phyloP scores from a whole-genome alignment of 2,113 vertebrate species.

The Miniopterus natalensis region DNA sequence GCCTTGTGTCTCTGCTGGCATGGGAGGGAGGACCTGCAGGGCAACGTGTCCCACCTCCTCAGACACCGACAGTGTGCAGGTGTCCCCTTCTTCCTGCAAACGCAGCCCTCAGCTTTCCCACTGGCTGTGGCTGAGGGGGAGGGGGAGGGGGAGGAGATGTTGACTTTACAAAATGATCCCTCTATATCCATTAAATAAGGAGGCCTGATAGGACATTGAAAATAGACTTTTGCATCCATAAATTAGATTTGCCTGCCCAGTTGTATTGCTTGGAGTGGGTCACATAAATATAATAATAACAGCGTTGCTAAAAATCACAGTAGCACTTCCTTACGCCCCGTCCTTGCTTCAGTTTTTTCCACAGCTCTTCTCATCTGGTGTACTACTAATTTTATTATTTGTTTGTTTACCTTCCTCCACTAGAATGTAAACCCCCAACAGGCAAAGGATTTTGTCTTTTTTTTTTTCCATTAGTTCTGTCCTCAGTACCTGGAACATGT shows the following conservation, averaged over 20 bases:
- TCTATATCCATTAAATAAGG: neutral
- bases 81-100: neutral
- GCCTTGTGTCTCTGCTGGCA: neutral
- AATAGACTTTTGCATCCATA: neutral
- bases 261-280: neutral
- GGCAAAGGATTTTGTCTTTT: neutral
- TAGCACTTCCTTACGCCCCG: neutral
- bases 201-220: neutral
- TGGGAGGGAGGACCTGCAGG: too few relatives aligned
- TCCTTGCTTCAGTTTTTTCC: neutral
- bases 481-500: neutral
- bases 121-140: neutral
- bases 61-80: neutral
- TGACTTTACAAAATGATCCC: neutral
- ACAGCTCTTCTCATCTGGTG: neutral
- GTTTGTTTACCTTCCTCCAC: neutral
- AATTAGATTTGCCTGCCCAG: neutral
- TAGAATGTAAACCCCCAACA: neutral
- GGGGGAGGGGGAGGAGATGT: too few relatives aligned
- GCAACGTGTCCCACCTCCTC: rapidly evolving
- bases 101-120: neutral
- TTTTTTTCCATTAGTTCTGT: neutral
- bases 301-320: neutral
- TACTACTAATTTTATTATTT: neutral
- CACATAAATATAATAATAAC: neutral